phyloP scores from a whole-genome alignment of 2,113 vertebrate species.

The Nematolebias whitei region DNA sequence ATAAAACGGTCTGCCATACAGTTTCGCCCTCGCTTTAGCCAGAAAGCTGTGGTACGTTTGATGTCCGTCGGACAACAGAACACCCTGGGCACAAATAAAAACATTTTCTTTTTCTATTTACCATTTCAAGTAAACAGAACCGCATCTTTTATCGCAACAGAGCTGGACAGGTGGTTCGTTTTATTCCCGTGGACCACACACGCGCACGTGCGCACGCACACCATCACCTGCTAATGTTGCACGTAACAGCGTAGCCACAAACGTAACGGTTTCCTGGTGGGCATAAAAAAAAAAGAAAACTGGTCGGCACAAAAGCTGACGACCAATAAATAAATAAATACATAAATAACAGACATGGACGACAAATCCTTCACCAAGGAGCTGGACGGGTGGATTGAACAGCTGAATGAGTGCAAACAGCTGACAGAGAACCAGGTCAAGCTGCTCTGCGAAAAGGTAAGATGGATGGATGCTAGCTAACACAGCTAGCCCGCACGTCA shows the following conservation, averaged over 20 bases:
- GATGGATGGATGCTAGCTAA: constrained; percentile 24
- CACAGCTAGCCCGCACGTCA: background rate
- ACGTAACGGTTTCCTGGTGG: constrained; percentile 23
- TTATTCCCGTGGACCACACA: background rate
- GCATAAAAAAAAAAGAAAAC: constrained; percentile 21
- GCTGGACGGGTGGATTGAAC: constrained; percentile 95
- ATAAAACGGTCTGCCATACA: too few species aligned
- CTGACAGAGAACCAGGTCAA: constrained; percentile 94
- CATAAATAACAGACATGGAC: constrained; percentile 88
- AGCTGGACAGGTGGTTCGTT: too few species aligned
- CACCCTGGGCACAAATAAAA: background rate
- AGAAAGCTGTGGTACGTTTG: background rate
- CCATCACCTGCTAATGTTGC: constrained; percentile 5
- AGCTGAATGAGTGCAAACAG: constrained; percentile 95
- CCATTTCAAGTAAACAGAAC: too few species aligned
- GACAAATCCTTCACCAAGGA: constrained; percentile 96
- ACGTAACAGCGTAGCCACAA: constrained; percentile 21
- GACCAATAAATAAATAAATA: too few species aligned
- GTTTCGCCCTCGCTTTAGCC: background rate
- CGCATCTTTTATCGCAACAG: background rate
- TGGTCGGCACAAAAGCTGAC: constrained; percentile 49
- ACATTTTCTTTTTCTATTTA: too few species aligned
- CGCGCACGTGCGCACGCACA: background rate
- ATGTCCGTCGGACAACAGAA: background rate
- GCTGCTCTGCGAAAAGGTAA: constrained; percentile 94